Conservation (phyloP, 2,113 vertebrate genomes). For the Loxodonta africana region DNA sequence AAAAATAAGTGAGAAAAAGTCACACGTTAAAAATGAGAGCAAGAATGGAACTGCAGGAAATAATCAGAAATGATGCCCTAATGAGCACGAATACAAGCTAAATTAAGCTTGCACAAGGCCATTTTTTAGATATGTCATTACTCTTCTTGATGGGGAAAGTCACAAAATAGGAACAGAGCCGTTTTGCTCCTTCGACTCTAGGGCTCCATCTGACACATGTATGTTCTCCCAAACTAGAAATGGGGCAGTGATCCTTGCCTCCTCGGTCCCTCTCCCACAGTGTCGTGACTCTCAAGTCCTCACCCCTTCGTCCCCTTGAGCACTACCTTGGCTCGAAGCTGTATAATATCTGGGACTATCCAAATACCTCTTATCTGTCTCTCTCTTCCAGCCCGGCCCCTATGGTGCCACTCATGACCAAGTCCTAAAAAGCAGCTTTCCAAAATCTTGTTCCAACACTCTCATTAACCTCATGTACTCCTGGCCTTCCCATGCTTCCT, state of each 20-base stretch:
- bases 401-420: neutral
- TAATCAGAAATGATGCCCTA: conserved; percentile 60
- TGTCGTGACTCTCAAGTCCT: neutral
- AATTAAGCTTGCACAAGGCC: conserved; percentile 63
- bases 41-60: conserved; percentile 52
- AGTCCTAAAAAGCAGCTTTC: conserved; percentile 1
- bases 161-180: neutral
- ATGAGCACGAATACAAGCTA: conserved; percentile 63
- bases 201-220: neutral
- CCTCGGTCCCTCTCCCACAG: too few relatives aligned
- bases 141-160: conserved; percentile 31
- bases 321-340: neutral
- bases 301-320: neutral
- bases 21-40: conserved; percentile 29
- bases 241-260: neutral
- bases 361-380: neutral
- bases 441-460: neutral
- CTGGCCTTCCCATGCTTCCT: neutral
- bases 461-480: neutral
- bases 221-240: neutral
- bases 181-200: neutral
- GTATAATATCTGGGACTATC: neutral
- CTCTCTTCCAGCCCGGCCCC: neutral
- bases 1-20: conserved; percentile 51
- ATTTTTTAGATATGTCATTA: conserved; percentile 74